Conservation (phyloP, 2,797 vertebrate genomes). For the Paratrypauchen microcephalus region DNA sequence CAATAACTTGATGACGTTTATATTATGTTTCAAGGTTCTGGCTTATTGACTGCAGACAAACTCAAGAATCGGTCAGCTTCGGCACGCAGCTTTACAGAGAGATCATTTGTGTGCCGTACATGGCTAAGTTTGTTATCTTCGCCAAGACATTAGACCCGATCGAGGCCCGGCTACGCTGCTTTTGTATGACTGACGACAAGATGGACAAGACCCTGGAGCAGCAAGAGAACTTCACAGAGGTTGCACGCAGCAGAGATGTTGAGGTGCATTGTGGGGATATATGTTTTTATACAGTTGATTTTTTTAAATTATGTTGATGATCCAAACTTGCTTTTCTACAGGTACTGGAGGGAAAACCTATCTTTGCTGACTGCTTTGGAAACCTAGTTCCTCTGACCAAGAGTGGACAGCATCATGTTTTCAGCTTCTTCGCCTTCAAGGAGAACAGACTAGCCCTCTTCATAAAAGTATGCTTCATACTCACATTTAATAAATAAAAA, state of each 20-base stretch:
- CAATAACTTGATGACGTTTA: not conserved
- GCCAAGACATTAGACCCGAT: constrained; percentile 96
- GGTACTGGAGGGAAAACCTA: constrained; percentile 98
- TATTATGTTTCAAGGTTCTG: constrained; percentile 83
- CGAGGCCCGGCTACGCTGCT: constrained; percentile 92
- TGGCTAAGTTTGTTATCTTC: constrained; percentile 99
- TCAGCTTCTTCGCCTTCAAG: constrained; percentile 99
- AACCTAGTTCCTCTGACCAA: constrained; percentile 96
- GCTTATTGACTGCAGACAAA: constrained; percentile 95
- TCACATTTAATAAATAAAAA: not conserved
- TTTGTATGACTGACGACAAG: constrained; percentile 99
- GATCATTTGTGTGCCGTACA: constrained; percentile 97
- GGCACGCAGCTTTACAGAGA: constrained; percentile 95
- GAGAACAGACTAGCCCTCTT: constrained; percentile 97
- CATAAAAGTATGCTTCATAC: constrained; percentile 85
- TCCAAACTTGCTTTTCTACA: constrained; percentile 45
- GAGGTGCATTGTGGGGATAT: constrained; percentile 78
- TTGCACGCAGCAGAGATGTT: constrained; percentile 93
- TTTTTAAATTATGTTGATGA: not conserved
- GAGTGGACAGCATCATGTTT: constrained; percentile 95
- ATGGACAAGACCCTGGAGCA: constrained; percentile 98
- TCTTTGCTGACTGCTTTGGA: constrained; percentile 97
- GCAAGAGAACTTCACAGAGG: constrained; percentile 96
- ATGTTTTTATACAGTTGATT: not conserved
- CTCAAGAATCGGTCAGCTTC: constrained; percentile 92